Percentiles rank a stretch among this genome's conserved stretches.
Evolutionary conservation across 2,888 invertebrate genomes (phyloP).

Genomic region (Pyrgus malvae): DNA sequence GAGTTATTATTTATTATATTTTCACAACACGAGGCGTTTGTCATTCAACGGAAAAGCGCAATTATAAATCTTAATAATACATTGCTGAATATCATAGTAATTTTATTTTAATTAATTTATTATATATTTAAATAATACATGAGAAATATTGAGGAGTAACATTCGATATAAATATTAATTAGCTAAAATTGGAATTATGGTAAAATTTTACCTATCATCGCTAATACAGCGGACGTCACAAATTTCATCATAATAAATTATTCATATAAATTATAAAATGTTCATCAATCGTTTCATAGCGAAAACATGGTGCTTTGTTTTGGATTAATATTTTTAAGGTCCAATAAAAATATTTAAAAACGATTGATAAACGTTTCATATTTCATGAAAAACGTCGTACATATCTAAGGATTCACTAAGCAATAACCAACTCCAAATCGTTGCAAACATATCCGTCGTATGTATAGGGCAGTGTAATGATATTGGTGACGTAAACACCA

Average conservation of each 20-base stretch:
- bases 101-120: no score
- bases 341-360: no score
- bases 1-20: neutral
- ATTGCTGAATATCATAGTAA: no score
- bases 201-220: conserved; percentile 15
- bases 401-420: conserved; percentile 16
- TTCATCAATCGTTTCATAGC: no score
- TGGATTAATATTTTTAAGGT: no score
- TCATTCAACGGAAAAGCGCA: neutral
- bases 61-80: no score
- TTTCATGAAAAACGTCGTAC: no score
- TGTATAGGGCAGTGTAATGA: conserved; percentile 17
- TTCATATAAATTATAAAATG: no score
- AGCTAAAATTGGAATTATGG: conserved; percentile 2
- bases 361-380: no score
- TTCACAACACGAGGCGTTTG: neutral
- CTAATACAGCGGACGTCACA: conserved; percentile 17
- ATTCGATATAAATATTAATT: neutral
- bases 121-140: conserved; percentile 18
- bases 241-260: neutral
- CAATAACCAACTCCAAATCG: conserved; percentile 12
- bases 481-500: neutral
- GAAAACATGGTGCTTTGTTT: no score
- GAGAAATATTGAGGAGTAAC: conserved; percentile 1
- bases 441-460: conserved; percentile 2